Evolutionary conservation across 2,888 invertebrate species (phyloP).

Genomic region (Cistogaster globosa): DNA sequence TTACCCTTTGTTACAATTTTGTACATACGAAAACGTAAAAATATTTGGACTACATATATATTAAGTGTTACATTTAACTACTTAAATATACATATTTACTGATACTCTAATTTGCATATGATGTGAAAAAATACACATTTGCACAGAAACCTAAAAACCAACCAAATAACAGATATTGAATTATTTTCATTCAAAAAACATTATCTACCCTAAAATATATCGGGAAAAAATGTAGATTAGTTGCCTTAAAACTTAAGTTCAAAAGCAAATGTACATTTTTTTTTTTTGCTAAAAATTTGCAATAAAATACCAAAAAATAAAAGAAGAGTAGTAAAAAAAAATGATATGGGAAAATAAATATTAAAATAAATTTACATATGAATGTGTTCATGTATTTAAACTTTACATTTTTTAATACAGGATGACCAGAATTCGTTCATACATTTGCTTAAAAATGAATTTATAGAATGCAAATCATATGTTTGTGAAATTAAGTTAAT

Average conservation of each 20-base stretch:
- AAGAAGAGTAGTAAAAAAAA: constrained; percentile 6
- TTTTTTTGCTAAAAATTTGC: constrained; percentile 72
- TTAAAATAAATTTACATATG: constrained; percentile 28
- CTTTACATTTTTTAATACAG: constrained; percentile 20
- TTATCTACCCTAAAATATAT: constrained; percentile 71
- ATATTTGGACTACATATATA: constrained; percentile 38
- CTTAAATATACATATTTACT: constrained; percentile 9
- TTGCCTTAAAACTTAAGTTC: constrained; percentile 71
- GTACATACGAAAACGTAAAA: not conserved
- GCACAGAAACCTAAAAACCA: constrained; percentile 51
- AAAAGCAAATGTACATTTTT: constrained; percentile 45
- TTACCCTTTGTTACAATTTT: not conserved
- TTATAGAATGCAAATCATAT: too few species aligned
- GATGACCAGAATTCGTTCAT: not conserved
- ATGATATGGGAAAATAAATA: constrained; percentile 36
- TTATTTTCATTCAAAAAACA: constrained; percentile 67
- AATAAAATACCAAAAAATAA: constrained; percentile 55
- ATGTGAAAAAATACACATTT: constrained; percentile 5
- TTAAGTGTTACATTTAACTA: constrained; percentile 58
- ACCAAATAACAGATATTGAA: constrained; percentile 58
- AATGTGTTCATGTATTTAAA: constrained; percentile 31
- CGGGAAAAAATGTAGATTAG: constrained; percentile 74
- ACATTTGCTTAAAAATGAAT: not conserved
- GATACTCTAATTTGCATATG: constrained; percentile 19
- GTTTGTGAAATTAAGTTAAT: too few species aligned